A percentile compares a stretch with the other conserved stretches of the same genome.
phyloP scores from a whole-genome alignment of 2,888 invertebrate genomes.

The Rhogogaster chlorosoma region DNA sequence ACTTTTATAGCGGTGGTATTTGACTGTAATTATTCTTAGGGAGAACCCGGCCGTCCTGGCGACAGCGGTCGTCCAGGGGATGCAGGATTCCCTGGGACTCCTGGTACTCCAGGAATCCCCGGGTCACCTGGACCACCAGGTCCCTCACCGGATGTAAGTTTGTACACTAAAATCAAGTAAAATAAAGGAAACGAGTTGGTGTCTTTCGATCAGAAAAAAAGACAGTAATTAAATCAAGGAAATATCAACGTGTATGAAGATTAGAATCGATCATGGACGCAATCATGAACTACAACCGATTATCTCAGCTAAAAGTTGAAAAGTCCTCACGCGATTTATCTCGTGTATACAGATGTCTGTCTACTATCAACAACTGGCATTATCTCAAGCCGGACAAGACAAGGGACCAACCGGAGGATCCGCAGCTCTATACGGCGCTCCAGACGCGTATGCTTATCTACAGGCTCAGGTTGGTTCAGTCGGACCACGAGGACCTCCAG shows the following conservation, averaged over 20 bases:
- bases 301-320: neutral
- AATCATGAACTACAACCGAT: neutral
- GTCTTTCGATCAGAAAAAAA: too few relatives aligned
- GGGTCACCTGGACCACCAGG: slow-evolving; percentile 85
- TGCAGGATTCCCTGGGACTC: slow-evolving; percentile 82
- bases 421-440: slow-evolving; percentile 76
- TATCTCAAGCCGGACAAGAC: slow-evolving; percentile 85
- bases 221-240: too few relatives aligned
- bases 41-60: slow-evolving; percentile 80
- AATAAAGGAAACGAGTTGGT: neutral
- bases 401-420: slow-evolving; percentile 85
- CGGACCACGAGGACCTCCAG: slow-evolving; percentile 90
- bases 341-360: slow-evolving; percentile 80
- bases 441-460: slow-evolving; percentile 87
- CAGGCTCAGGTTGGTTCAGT: slow-evolving; percentile 90
- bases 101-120: slow-evolving; percentile 83
- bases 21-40: slow-evolving; percentile 66
- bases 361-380: slow-evolving; percentile 88
- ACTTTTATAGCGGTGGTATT: neutral
- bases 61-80: slow-evolving; percentile 82
- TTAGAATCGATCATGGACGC: neutral
- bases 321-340: slow-evolving; percentile 35
- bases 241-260: too few relatives aligned
- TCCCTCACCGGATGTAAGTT: slow-evolving; percentile 84
- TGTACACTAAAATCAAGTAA: neutral